Percentiles rank a stretch among this genome's conserved stretches.
phyloP scores from a whole-genome alignment of 2,888 invertebrate species.

The Drosophila nigricruria region DNA sequence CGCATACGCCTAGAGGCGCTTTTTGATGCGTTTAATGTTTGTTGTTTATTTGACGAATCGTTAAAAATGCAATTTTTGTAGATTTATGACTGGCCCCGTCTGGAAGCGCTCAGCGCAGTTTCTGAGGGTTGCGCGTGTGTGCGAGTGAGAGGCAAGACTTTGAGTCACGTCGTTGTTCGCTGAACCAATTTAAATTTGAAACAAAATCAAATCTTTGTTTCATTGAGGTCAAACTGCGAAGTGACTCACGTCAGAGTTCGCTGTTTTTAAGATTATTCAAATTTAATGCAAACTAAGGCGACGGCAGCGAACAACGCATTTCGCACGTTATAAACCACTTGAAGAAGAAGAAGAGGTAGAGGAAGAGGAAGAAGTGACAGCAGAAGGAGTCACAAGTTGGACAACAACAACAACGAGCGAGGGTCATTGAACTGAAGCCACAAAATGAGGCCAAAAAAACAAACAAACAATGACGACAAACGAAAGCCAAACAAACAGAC shows the following conservation, averaged over 20 bases:
- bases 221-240: slow-evolving; percentile 39
- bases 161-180: slow-evolving; percentile 1
- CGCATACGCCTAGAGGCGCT: slow-evolving; percentile 4
- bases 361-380: slow-evolving; percentile 11
- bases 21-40: background rate
- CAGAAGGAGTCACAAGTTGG: slow-evolving; percentile 37
- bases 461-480: slow-evolving; percentile 47
- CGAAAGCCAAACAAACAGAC: slow-evolving; percentile 29
- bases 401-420: background rate
- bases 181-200: background rate
- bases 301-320: slow-evolving; percentile 24
- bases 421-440: slow-evolving; percentile 70
- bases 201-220: slow-evolving; percentile 3
- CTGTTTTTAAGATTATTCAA: slow-evolving; percentile 43
- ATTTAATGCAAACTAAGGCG: slow-evolving; percentile 59
- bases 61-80: slow-evolving; percentile 25
- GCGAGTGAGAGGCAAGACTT: background rate
- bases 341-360: slow-evolving; percentile 18
- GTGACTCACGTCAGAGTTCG: slow-evolving; percentile 31
- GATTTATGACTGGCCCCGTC: slow-evolving; percentile 64
- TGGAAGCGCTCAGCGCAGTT: slow-evolving; percentile 1
- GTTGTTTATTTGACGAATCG: background rate
- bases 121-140: slow-evolving; percentile 19
- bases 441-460: slow-evolving; percentile 68
- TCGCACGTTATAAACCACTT: slow-evolving; percentile 34